Base-by-base conservation (phyloP, 1,140 invertebrate species). In the Tetraneura akinire region DNA sequence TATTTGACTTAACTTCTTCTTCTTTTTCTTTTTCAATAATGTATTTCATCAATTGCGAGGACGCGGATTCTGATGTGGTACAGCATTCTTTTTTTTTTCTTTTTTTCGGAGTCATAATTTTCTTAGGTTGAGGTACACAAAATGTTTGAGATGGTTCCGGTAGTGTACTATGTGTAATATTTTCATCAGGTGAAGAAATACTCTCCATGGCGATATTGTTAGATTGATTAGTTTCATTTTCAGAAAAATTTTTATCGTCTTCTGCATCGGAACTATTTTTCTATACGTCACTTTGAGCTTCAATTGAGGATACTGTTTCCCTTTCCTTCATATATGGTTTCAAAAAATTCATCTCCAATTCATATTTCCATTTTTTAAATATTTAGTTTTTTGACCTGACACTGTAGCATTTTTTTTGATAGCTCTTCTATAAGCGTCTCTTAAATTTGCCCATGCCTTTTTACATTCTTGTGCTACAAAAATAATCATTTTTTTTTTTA, bases 361-460 rank as follows among this genome's bases (percentile, higher is more conserved):
- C 55, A 11, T n/a, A 23, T 57, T 55, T 55, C 51, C 51, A 55
- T 55, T 55, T 55, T 55, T 55, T 21, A 55, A 23, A 55, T 23
- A 21, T 23, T 55, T 55, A 6, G 51, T n/a, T 55, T 55, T 55
- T 21, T 55, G 18, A 55, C 51, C 51, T 8, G 51, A 55, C 51
- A 55, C 51, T 55, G 51, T 55, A 21, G 51, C 51, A 55, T n/a
- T 55, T 55, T 55, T 55, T 60, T 60, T 60, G 2, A 60, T 60
- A 60, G 55, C 55, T 60, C 55, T 60, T 60, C 55, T 60, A 13
- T 60, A 60, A 60, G 55, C 55, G 55, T 60, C 55, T 29, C 55
- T n/a, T n/a, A n/a, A n/a, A n/a, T n/a, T n/a, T n/a, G n/a, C n/a
- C n/a, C n/a, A n/a, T n/a, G n/a, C n/a, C 26, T 60, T 60, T 60